Evolutionary conservation across 1,140 invertebrate genomes (phyloP).

Genomic region (Drosophila albomicans): DNA sequence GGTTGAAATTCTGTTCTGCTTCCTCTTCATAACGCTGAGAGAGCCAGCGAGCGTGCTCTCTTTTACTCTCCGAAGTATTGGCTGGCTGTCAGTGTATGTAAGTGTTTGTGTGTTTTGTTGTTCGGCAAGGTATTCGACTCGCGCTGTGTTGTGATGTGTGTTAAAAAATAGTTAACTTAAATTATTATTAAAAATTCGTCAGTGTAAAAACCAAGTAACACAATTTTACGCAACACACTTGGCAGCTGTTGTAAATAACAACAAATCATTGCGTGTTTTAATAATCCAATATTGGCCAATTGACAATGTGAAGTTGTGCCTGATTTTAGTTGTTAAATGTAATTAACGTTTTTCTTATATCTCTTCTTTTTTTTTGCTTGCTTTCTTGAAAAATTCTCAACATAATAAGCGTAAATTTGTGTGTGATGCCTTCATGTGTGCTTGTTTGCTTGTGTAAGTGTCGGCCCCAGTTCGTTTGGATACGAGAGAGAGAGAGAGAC

Average conservation of each 20-base stretch:
- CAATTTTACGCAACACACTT: slow-evolving; percentile 38
- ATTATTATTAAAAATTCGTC: slow-evolving; percentile 62
- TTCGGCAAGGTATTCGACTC: slow-evolving; percentile 51
- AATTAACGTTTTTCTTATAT: slow-evolving; percentile 52
- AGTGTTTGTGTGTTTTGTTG: slow-evolving; percentile 47
- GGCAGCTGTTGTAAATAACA: background rate
- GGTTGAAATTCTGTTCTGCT: slow-evolving; percentile 61
- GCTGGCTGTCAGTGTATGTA: slow-evolving; percentile 12
- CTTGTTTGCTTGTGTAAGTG: slow-evolving; percentile 31
- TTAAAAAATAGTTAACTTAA: slow-evolving; percentile 71
- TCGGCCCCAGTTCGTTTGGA: slow-evolving; percentile 29
- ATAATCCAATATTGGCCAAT: slow-evolving; percentile 18
- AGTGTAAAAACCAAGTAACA: slow-evolving; percentile 29
- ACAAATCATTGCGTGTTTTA: background rate
- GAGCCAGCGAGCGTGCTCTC: slow-evolving; percentile 18
- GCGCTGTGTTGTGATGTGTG: slow-evolving; percentile 47
- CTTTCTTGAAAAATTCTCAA: slow-evolving; percentile 74
- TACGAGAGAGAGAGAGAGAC: slow-evolving; percentile 1
- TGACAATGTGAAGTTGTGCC: slow-evolving; percentile 30
- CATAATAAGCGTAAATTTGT: slow-evolving; percentile 74
- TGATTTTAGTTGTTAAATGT: slow-evolving; percentile 51
- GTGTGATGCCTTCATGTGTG: slow-evolving; percentile 40
- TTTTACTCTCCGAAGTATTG: slow-evolving; percentile 41
- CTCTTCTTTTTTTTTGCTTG: slow-evolving; percentile 34
- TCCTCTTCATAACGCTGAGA: slow-evolving; percentile 47